phyloP scores from a whole-genome alignment of 2,888 invertebrate species.

The Keiferia lycopersicella region DNA sequence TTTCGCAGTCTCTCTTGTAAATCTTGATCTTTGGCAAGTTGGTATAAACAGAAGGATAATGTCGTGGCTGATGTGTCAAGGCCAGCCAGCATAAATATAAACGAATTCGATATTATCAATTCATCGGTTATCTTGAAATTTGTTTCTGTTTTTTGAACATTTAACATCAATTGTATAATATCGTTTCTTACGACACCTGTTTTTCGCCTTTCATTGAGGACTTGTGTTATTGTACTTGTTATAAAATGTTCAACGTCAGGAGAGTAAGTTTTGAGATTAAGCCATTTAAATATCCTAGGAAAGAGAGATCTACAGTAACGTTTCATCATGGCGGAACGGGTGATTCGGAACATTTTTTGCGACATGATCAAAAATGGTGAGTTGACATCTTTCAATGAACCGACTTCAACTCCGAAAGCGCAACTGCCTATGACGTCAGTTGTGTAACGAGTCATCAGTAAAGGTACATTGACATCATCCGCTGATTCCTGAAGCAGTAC shows the following conservation, averaged over 20 bases:
- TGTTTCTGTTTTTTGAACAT: conserved; percentile 63
- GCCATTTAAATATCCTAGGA: conserved; percentile 66
- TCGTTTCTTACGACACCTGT: conserved; percentile 62
- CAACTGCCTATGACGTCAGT: conserved; percentile 76
- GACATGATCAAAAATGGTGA: conserved; percentile 74
- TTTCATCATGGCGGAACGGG: conserved; percentile 62
- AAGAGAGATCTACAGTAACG: conserved; percentile 71
- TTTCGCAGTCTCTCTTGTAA: conserved; percentile 60
- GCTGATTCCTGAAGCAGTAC: conserved; percentile 49
- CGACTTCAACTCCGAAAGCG: conserved; percentile 72
- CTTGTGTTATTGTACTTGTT: conserved; percentile 66
- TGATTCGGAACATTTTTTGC: conserved; percentile 70
- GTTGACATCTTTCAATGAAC: conserved; percentile 60
- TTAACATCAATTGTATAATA: conserved; percentile 74
- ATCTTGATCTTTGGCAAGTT: conserved; percentile 65
- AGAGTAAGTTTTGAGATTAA: conserved; percentile 70
- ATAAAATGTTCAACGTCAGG: conserved; percentile 69
- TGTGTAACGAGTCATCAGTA: conserved; percentile 66
- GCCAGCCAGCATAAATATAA: conserved; percentile 77
- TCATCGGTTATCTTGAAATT: conserved; percentile 70
- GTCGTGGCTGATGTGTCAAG: conserved; percentile 72
- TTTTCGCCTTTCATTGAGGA: conserved; percentile 61
- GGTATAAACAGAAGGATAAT: conserved; percentile 71
- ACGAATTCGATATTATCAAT: conserved; percentile 75
- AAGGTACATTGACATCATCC: conserved; percentile 63